Conservation (phyloP, 2,113 vertebrate species). For the Oceanites oceanicus region DNA sequence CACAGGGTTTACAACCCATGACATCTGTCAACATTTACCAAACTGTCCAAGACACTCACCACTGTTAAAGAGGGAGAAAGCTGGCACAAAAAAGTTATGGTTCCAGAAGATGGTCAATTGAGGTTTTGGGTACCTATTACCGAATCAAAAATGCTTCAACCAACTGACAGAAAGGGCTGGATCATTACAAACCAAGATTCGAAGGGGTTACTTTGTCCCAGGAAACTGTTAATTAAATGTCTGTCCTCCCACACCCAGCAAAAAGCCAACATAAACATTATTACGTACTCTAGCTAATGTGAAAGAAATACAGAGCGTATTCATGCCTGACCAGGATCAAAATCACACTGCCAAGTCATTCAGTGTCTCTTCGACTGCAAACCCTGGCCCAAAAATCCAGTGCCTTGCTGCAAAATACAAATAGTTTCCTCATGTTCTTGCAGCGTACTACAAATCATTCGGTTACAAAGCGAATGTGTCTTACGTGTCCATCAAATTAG, state of each 20-base stretch:
- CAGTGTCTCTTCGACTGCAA: background rate
- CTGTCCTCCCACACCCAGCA: conserved; percentile 12
- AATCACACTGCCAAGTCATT: background rate
- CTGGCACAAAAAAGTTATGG: background rate
- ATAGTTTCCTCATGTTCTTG: background rate
- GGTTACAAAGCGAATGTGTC: background rate
- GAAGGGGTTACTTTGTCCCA: conserved; percentile 14
- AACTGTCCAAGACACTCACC: background rate
- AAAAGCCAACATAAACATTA: conserved; percentile 48
- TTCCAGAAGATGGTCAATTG: background rate
- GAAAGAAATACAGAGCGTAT: background rate
- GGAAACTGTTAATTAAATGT: conserved; percentile 34
- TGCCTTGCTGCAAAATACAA: background rate
- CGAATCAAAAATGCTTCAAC: background rate
- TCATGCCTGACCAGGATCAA: background rate
- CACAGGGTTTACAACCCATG: background rate
- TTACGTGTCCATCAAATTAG: background rate
- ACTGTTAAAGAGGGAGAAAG: background rate
- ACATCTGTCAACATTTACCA: background rate
- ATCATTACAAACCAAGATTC: background rate
- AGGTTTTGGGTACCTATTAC: background rate
- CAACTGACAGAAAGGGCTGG: background rate
- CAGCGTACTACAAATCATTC: background rate
- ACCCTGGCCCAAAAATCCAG: background rate
- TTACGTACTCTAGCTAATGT: background rate